These are phyloP conservation scores for Hybognathus amarus DNA, from an alignment of 2,797 vertebrate genomes.

Conservation along the genomic window DNA sequence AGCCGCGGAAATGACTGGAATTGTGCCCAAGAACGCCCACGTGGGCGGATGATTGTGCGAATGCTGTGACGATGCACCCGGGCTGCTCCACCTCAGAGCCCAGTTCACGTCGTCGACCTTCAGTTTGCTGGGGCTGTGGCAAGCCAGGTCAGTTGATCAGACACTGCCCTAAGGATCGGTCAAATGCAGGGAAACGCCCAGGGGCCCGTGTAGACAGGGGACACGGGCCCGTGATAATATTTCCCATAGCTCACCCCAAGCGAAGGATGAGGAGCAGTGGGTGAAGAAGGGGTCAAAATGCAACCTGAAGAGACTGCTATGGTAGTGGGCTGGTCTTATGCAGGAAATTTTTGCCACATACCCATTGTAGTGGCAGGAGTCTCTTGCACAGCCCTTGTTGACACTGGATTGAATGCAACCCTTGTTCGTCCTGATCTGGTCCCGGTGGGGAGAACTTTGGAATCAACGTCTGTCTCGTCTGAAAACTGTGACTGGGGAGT, in stretches of 20 bases:
- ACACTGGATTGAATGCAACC: neutral
- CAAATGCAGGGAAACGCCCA: neutral
- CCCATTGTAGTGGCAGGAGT: neutral
- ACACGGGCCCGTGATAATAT: too few relatives aligned
- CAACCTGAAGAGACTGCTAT: neutral
- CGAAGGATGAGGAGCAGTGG: neutral
- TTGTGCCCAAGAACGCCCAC: neutral
- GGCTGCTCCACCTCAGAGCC: neutral
- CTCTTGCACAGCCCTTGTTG: neutral
- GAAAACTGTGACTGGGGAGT: neutral
- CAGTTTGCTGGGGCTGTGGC: slow-evolving; percentile 8
- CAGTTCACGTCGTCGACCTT: neutral
- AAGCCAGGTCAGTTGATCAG: neutral
- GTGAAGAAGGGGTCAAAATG: neutral
- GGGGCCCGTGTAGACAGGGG: neutral
- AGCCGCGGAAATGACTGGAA: neutral
- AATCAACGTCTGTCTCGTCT: neutral
- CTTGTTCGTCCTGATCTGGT: neutral
- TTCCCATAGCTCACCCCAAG: neutral
- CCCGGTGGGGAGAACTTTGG: neutral
- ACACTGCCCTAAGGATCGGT: slow-evolving; percentile 4
- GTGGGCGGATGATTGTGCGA: neutral
- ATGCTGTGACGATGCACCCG: neutral
- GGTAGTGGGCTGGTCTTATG: neutral
- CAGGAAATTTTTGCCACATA: neutral